Percentiles rank a stretch among this genome's conserved stretches.
Conservation (phyloP, 2,888 invertebrate species). For the Phoenoteleia sp. region DNA sequence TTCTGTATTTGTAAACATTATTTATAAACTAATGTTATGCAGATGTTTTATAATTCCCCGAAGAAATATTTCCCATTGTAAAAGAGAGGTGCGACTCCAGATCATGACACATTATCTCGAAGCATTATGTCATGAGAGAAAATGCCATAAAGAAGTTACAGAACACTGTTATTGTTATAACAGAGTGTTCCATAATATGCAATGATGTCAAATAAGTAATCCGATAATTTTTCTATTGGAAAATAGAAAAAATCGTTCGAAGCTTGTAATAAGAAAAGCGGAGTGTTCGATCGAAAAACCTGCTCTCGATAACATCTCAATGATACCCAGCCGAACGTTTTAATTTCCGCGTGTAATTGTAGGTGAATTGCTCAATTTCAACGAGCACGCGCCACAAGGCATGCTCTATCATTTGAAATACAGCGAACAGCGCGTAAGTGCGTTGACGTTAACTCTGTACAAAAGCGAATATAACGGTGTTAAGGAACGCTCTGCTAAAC, state of each 20-base stretch:
- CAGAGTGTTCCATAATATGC: too few relatives aligned
- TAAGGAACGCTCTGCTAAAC: slow-evolving; percentile 83
- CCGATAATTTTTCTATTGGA: too few relatives aligned
- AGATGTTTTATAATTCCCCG: too few relatives aligned
- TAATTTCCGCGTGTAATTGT: slow-evolving; percentile 55
- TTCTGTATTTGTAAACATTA: too few relatives aligned
- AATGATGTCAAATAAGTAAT: too few relatives aligned
- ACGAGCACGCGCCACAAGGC: slow-evolving; percentile 57
- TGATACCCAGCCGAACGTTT: slow-evolving; percentile 11
- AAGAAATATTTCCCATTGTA: slow-evolving; percentile 7
- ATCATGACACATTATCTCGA: slow-evolving; percentile 43
- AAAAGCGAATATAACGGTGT: slow-evolving; percentile 80
- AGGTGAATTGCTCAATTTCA: slow-evolving; percentile 56
- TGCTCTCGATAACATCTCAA: slow-evolving; percentile 22
- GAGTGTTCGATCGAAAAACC: neutral
- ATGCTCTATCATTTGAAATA: slow-evolving; percentile 56
- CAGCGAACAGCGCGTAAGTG: slow-evolving; percentile 64
- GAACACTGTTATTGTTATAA: slow-evolving; percentile 4
- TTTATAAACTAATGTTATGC: too few relatives aligned
- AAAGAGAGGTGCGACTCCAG: slow-evolving; percentile 17
- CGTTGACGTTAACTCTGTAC: slow-evolving; percentile 67
- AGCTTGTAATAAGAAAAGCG: too few relatives aligned
- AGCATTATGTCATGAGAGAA: slow-evolving; percentile 35
- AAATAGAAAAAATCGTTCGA: slow-evolving; percentile 1
- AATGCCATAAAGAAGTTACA: too few relatives aligned